Base-by-base conservation (phyloP, 2,797 vertebrate genomes). In the Pelochelys cantorii region DNA sequence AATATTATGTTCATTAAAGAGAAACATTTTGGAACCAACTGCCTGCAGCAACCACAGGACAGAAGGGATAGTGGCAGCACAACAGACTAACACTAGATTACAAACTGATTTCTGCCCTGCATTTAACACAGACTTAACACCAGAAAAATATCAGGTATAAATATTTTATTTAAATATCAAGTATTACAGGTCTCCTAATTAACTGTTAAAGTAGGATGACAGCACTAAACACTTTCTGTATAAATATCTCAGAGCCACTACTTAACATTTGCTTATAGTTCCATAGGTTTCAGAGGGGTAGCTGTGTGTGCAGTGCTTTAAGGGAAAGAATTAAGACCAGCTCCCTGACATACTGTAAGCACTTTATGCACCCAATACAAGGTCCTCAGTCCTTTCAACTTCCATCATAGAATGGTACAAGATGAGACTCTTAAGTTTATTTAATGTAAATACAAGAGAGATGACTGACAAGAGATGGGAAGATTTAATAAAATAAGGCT, bases 321-420 rank as follows among this genome's bases (percentile, higher is more conserved):
- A 68, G 0, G 2, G 34, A 7, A 55, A 79, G 60, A 62, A 57
- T 57, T 1, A 59, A 48, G 65, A 53, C 0, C 1, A 11, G 5
- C 7, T 5, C 11, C 59, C 37, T 65, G 48, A 57, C 2, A 48
- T 65, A 48, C 5, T 55, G 65, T 11, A 78, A 57, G 12, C 4
- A 29, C 7, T 4, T 27, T 10, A 14, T 9, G 23, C 85, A 84
- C 31, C 3, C n/a, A 4, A 12, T 2, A 27, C 1, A 23, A 88
- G 62, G 29, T 0, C 12, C 23, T 23, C 5, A 34, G 3, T 65
- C 31, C 17, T 31, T 65, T 68, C 80, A 62, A 84, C 29, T 31
- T 0, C 55, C 37, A 79, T 7, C 37, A 15, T 85, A 52, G 10
- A 77, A 86, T 15, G 0, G 0, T 22, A 55, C 20, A 34, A 42